phyloP scores from a whole-genome alignment of 2,113 vertebrate genomes.

The Gavia stellata region DNA sequence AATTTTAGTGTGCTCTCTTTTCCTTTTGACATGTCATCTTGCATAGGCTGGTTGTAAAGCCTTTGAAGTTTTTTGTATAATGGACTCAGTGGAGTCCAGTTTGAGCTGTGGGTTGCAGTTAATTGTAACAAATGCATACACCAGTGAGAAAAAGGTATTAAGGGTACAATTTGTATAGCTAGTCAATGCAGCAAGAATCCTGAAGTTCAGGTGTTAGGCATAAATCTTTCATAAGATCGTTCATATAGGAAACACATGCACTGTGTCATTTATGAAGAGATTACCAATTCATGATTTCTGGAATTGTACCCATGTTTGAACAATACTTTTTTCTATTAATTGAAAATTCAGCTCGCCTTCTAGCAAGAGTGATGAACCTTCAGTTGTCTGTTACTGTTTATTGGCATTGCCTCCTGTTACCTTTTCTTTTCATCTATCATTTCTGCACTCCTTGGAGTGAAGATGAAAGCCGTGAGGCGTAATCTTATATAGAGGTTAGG shows the following conservation, averaged over 20 bases:
- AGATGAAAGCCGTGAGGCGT: background rate
- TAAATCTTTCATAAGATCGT: background rate
- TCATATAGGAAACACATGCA: background rate
- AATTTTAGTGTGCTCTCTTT: background rate
- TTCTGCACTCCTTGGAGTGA: background rate
- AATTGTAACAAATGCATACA: background rate
- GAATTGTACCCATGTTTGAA: background rate
- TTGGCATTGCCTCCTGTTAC: background rate
- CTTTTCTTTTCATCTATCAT: background rate
- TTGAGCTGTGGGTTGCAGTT: background rate
- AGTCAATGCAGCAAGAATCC: background rate
- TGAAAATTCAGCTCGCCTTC: background rate
- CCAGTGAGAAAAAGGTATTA: background rate
- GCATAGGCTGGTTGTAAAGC: background rate
- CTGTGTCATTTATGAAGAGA: background rate
- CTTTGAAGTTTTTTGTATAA: background rate
- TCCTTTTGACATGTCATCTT: background rate
- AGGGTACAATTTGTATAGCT: background rate
- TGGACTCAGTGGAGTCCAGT: background rate
- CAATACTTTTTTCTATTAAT: background rate
- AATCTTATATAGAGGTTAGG: background rate
- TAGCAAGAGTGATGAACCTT: background rate
- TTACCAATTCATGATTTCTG: background rate
- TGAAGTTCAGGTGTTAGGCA: background rate
- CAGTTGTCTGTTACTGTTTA: background rate